Percentiles rank a stretch among this genome's conserved stretches.
Conservation (phyloP, 2,113 vertebrate species). For the Pimephales promelas region DNA sequence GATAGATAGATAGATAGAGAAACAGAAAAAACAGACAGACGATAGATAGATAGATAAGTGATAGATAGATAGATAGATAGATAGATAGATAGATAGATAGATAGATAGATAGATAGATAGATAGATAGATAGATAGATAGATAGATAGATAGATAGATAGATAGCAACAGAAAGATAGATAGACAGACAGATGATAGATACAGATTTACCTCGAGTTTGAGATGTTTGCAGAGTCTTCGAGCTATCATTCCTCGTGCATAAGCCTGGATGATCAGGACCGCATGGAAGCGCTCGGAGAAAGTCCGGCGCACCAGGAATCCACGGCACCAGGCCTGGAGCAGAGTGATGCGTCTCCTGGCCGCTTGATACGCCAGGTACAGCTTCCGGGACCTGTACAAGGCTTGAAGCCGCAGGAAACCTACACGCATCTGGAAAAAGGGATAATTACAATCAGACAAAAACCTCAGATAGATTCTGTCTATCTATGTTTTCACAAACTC, state of each 20-base stretch:
- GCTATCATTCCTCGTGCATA: conserved; percentile 92
- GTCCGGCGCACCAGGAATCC: conserved; percentile 88
- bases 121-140: neutral
- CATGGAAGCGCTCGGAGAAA: conserved; percentile 93
- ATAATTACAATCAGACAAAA: neutral
- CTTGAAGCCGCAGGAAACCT: conserved; percentile 93
- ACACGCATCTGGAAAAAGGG: conserved; percentile 83
- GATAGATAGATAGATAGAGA: neutral
- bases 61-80: neutral
- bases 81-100: neutral
- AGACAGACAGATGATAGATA: neutral
- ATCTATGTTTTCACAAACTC: conserved; percentile 54
- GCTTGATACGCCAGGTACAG: conserved; percentile 86
- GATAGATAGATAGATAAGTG: neutral
- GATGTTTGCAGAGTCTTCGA: conserved; percentile 84
- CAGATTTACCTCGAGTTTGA: conserved; percentile 83
- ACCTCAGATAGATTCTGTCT: neutral
- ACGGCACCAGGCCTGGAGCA: conserved; percentile 87
- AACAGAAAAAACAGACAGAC: no score
- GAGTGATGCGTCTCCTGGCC: conserved; percentile 81
- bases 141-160: neutral
- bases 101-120: neutral
- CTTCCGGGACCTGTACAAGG: conserved; percentile 89
- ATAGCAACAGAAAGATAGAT: neutral
- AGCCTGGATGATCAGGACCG: conserved; percentile 88